A percentile compares a stretch with the other conserved stretches of the same genome.
phyloP scores from a whole-genome alignment of 2,797 vertebrate genomes.

The Pangasius mekongensis region DNA sequence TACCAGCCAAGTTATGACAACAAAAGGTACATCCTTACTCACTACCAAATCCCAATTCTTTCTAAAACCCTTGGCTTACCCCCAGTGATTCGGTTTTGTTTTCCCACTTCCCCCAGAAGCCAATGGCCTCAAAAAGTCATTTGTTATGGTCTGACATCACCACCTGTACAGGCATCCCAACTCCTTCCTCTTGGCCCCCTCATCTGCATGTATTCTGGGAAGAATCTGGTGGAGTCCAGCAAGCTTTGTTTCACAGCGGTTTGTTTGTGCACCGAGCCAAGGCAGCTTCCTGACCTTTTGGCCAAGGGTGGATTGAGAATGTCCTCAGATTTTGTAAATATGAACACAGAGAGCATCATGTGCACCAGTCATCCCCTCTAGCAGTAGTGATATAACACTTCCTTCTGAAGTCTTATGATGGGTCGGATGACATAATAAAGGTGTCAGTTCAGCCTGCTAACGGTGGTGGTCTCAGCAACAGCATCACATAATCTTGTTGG shows the following conservation, averaged over 20 bases:
- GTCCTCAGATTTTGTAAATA: slow-evolving; percentile 45
- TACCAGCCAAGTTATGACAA: slow-evolving; percentile 51
- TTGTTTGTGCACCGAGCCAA: slow-evolving; percentile 70
- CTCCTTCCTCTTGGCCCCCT: slow-evolving; percentile 43
- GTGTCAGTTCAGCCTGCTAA: background rate
- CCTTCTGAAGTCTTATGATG: background rate
- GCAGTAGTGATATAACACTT: background rate
- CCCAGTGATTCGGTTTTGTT: slow-evolving; percentile 40
- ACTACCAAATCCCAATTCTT: slow-evolving; percentile 35
- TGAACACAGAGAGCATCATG: background rate
- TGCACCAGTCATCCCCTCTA: background rate
- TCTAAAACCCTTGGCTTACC: slow-evolving; percentile 29
- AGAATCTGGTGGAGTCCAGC: slow-evolving; percentile 58
- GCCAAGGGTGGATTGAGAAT: slow-evolving; percentile 63
- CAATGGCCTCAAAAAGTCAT: slow-evolving; percentile 40
- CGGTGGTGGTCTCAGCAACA: slow-evolving; percentile 1
- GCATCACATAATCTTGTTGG: slow-evolving; percentile 30
- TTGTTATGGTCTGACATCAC: slow-evolving; percentile 53
- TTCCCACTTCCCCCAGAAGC: slow-evolving; percentile 34
- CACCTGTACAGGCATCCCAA: slow-evolving; percentile 22
- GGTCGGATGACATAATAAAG: background rate
- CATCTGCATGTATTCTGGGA: slow-evolving; percentile 55
- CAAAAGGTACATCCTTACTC: slow-evolving; percentile 52
- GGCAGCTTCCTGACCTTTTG: slow-evolving; percentile 69
- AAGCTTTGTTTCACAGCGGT: slow-evolving; percentile 66